These are phyloP conservation scores for Tyria jacobaeae DNA, from an alignment of 2,888 invertebrate genomes.

Conservation along the genomic window DNA sequence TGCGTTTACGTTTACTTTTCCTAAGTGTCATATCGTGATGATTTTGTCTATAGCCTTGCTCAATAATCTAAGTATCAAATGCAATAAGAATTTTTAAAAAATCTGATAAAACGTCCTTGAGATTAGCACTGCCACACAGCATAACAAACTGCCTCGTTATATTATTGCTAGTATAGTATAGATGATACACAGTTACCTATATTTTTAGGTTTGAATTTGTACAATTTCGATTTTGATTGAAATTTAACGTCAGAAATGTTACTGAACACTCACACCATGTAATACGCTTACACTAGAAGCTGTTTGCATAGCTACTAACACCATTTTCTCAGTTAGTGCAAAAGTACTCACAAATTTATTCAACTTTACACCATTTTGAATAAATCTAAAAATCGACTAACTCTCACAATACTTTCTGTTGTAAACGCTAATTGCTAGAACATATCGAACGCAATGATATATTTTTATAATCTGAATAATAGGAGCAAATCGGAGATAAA, in stretches of 20 bases:
- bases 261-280: background rate
- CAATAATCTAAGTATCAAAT: too few relatives aligned
- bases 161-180: too few relatives aligned
- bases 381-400: slow-evolving; percentile 11
- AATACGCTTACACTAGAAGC: background rate
- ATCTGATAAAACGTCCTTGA: too few relatives aligned
- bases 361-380: background rate
- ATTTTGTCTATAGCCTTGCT: too few relatives aligned
- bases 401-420: slow-evolving; percentile 8
- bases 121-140: too few relatives aligned
- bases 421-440: slow-evolving; percentile 28
- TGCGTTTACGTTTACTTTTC: too few relatives aligned
- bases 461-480: slow-evolving; percentile 57
- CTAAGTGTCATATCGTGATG: too few relatives aligned
- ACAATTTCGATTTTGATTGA: background rate
- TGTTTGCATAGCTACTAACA: background rate
- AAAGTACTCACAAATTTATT: slow-evolving; percentile 10
- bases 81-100: too few relatives aligned
- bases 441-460: slow-evolving; percentile 36
- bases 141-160: too few relatives aligned
- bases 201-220: background rate
- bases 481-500: slow-evolving; percentile 58
- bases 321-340: slow-evolving; percentile 1
- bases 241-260: background rate
- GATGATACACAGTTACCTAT: too few relatives aligned